These are phyloP conservation scores for Danio kyathit DNA, from an alignment of 2,797 vertebrate genomes.

Conservation along the genomic window DNA sequence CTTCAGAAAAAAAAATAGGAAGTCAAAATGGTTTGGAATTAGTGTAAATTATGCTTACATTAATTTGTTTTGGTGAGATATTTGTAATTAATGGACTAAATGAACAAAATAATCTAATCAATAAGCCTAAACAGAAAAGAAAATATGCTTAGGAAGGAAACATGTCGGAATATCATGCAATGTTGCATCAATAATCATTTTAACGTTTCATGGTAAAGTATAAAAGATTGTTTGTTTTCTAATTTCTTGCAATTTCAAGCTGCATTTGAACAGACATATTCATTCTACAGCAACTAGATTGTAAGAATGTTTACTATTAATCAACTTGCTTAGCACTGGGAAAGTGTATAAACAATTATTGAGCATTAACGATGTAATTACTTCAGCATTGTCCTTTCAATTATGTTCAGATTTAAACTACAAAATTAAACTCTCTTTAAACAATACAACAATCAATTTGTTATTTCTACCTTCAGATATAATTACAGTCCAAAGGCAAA, in stretches of 20 bases:
- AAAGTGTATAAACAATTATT: not conserved
- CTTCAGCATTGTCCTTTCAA: not conserved
- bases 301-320: not conserved
- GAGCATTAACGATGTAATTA: not conserved
- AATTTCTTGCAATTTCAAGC: not conserved
- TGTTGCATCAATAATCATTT: no score
- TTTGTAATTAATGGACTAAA: no score
- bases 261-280: not conserved
- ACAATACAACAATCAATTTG: constrained; percentile 7
- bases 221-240: not conserved
- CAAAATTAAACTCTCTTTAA: not conserved
- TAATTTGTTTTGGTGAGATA: no score
- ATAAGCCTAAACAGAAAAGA: no score
- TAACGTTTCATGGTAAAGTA: no score
- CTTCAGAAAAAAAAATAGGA: no score
- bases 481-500: not conserved
- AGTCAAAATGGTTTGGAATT: no score
- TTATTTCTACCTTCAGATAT: not conserved
- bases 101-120: no score
- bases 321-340: not conserved
- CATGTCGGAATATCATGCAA: no score
- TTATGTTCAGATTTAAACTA: not conserved
- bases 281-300: not conserved
- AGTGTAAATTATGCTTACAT: no score
- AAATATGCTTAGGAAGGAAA: no score